Base-by-base conservation (phyloP, 2,113 vertebrate genomes). In the Rhinolophus ferrumequinum region DNA sequence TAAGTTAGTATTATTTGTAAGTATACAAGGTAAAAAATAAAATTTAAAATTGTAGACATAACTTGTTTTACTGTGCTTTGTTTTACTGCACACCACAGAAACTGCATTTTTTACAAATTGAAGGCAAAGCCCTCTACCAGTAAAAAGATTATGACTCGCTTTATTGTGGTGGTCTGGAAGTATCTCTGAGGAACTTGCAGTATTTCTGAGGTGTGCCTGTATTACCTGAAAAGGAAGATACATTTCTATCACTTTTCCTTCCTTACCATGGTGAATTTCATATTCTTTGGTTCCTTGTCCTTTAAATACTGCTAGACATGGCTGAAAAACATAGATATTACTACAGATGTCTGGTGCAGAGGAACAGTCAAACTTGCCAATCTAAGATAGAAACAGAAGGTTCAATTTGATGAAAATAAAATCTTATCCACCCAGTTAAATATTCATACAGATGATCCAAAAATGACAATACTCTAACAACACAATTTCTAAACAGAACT, bases 221-320 rank as follows among this genome's bases (percentile, higher is more conserved):
- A 64, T 38, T 97, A 75, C 58, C 41, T 91, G 44, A 90, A 96
- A 88, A 66, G 21, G 1, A 82, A 93, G 41, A 28, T 50, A 47
- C 33, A 33, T 30, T 88, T 72, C 76, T 26, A 47, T 80, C 14
- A 86, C 73, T 84, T 33, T 6, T 2, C 11, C 15, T n/a, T 72
- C 96, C 99, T 98, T 97, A 99, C 99, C 99, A 35, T 99, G 99
- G 97, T 99, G 99, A 96, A 99, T 99, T 99, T 99, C 99, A 97
- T 99, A 99, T 98, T 99, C 99, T 72, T 99, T 98, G 92, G 99
- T 98, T 89, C 99, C 99, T 77, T 99, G 98, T 94, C 99, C 99
- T 99, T 99, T 99, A 98, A 99, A 99, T 66, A 99, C 99, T 10
- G 99, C 99, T 72, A 99, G 97, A 85, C 99, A 99, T 21, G 99